phyloP scores from a whole-genome alignment of 2,888 invertebrate genomes.

The Lithophane leautieri region DNA sequence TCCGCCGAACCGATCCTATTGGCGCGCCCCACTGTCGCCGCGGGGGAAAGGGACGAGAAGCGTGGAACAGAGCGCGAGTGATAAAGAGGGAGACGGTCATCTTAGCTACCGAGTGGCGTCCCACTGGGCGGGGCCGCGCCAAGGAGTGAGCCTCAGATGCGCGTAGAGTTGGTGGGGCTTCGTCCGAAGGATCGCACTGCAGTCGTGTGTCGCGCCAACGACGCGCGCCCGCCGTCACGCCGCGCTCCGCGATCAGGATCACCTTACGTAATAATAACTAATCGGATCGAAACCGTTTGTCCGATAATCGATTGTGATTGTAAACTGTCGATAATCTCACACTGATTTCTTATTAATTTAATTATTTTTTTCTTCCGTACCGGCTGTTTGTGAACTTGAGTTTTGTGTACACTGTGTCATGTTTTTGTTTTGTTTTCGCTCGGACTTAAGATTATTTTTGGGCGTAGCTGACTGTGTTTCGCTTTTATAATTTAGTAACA shows the following conservation, averaged over 20 bases:
- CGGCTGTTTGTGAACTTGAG: slow-evolving; percentile 77
- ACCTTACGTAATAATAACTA: slow-evolving; percentile 88
- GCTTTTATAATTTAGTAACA: slow-evolving; percentile 75
- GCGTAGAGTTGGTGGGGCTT: slow-evolving; percentile 92
- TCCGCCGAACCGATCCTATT: slow-evolving; percentile 89
- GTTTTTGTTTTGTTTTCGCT: slow-evolving; percentile 85
- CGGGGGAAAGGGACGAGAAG: slow-evolving; percentile 81
- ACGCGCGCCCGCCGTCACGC: slow-evolving; percentile 86
- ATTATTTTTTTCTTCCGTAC: slow-evolving; percentile 66
- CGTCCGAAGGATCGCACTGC: slow-evolving; percentile 91
- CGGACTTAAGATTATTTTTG: slow-evolving; percentile 82
- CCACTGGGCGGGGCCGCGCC: slow-evolving; percentile 91
- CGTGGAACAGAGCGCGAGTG: slow-evolving; percentile 73
- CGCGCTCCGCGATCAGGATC: slow-evolving; percentile 76
- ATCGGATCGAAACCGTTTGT: slow-evolving; percentile 83
- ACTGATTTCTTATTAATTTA: slow-evolving; percentile 73
- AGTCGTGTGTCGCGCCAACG: slow-evolving; percentile 88
- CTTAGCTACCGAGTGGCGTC: slow-evolving; percentile 90
- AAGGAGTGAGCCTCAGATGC: slow-evolving; percentile 91
- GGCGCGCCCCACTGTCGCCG: slow-evolving; percentile 90
- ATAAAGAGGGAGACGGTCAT: slow-evolving; percentile 89
- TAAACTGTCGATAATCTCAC: slow-evolving; percentile 81
- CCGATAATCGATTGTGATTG: slow-evolving; percentile 88
- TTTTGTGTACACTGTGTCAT: slow-evolving; percentile 82
- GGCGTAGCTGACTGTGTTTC: slow-evolving; percentile 83